Evolutionary conservation across 2,888 invertebrate genomes (phyloP).

Genomic region (Lasioglossum oenotherae): DNA sequence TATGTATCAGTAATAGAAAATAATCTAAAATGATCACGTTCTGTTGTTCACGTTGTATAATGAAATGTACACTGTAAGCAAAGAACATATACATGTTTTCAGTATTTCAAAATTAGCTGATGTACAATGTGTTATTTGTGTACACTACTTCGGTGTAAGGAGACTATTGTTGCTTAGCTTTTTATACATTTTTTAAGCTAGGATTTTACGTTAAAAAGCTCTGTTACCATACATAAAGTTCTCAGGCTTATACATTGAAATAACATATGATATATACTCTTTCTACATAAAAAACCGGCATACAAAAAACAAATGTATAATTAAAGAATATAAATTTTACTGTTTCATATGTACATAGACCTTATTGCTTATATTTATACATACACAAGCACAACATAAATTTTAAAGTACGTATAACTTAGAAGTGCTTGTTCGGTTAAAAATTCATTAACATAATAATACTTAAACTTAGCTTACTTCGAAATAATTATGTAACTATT

Average conservation of each 20-base stretch:
- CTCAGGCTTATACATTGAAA: background rate
- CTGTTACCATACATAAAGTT: background rate
- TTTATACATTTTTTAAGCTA: slow-evolving; percentile 47
- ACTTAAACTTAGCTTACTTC: background rate
- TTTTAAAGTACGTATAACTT: background rate
- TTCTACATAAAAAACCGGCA: background rate
- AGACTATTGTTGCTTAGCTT: background rate
- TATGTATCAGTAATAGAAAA: too few species aligned
- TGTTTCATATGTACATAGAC: slow-evolving; percentile 6
- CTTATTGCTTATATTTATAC: slow-evolving; percentile 16
- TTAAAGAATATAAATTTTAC: slow-evolving; percentile 5
- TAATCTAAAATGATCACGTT: too few species aligned
- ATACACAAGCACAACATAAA: background rate
- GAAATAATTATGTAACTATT: slow-evolving; percentile 60
- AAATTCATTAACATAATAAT: background rate
- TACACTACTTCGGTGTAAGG: background rate
- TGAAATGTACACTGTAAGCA: too few species aligned
- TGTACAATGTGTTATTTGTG: background rate
- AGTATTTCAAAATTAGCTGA: background rate
- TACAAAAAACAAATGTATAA: background rate
- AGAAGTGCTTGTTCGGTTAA: background rate
- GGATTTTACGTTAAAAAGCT: background rate
- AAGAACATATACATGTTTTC: background rate
- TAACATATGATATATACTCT: background rate
- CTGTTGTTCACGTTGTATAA: too few species aligned